Base-by-base conservation (phyloP, 64 coral and sea anemone genomes). In the Pocillopora verrucosa region DNA sequence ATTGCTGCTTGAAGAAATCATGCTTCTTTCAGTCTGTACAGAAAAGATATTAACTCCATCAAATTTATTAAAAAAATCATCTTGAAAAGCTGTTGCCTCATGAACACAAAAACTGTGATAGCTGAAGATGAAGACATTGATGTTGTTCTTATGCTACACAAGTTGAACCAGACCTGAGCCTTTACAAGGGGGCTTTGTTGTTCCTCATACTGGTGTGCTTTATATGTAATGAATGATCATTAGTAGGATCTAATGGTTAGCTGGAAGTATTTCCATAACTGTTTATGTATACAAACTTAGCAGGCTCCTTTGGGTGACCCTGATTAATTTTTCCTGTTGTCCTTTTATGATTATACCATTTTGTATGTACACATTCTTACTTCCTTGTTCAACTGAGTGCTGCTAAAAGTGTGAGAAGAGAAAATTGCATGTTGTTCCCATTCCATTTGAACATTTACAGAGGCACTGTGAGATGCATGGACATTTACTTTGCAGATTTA, bases 181-280 rank as follows among this genome's bases (percentile, higher is more conserved):
- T 85, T 85, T 85, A 16, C 26, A 56, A 25, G 82, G 68, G 17
- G 15, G 25, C 67, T 70, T 12, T 13, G 72, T 26, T n/a, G 38
- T 85, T 72, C 41, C 24, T n/a, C 1, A 7, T 12, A 81, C 61
- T 85, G 36, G 25, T 85, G 65, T 85, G 68, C 56, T 72, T 72
- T 72, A 51, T 85, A 51, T 51, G 41, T 51, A 72, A 20, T 72
- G n/a, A 57, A 72, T 57, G 13, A 26, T 68, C 37, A 72, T 26
- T 72, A 20, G 36, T 72, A 19, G 64, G 70, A 72, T 10, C 65
- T 45, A 6, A 38, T 51, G 12, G 16, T 13, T 15, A 76, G 4
- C 64, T 20, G 64, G 14, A 59, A 79, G 5, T 51, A 79, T 30
- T 79, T 79, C 24, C 77, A 79, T 79, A 59, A 79, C 3, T 56